Conservation (phyloP, 2,888 invertebrate species). For the Imbricaverruca yamaguchii region DNA sequence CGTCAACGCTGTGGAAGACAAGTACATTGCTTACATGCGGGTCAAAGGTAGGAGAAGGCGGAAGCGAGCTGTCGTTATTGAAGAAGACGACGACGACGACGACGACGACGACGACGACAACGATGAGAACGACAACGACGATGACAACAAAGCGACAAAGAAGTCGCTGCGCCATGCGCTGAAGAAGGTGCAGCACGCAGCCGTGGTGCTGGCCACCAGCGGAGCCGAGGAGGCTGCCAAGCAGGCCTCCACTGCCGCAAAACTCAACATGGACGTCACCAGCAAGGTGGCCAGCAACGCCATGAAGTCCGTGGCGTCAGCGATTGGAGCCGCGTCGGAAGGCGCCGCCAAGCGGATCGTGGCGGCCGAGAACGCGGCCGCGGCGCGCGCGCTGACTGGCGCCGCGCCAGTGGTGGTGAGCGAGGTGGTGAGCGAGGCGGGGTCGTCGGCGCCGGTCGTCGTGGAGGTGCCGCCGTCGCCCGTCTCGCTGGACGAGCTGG, state of each 20-base stretch:
- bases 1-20: background rate
- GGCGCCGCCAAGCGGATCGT: background rate
- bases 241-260: background rate
- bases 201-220: background rate
- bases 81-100: too few relatives aligned
- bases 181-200: background rate
- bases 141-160: background rate
- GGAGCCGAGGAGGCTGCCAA: background rate
- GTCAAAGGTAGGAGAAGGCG: background rate
- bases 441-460: background rate
- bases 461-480: background rate
- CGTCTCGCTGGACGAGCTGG: background rate
- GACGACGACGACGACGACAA: background rate
- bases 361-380: constrained; percentile 2
- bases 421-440: background rate
- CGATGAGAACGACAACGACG: background rate
- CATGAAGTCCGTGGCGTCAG: background rate
- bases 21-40: background rate
- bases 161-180: background rate
- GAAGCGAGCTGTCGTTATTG: background rate
- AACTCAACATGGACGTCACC: constrained; percentile 15
- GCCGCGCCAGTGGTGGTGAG: background rate
- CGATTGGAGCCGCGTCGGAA: background rate
- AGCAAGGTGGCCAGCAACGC: constrained; percentile 1
- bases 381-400: background rate